These are phyloP conservation scores for Pterois miles DNA, from an alignment of 2,797 vertebrate species.

Conservation along the genomic window DNA sequence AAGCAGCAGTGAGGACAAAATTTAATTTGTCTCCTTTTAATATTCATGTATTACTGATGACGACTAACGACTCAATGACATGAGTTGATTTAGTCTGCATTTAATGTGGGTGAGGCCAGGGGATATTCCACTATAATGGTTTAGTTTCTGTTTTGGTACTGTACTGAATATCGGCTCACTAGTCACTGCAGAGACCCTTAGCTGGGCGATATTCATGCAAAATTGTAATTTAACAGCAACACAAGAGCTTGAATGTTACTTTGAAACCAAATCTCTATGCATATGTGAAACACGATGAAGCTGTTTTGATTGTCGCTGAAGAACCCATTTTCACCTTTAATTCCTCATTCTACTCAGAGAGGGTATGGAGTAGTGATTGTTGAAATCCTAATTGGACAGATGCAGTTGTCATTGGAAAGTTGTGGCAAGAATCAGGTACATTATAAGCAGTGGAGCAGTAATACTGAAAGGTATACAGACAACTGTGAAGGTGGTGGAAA, in stretches of 20 bases:
- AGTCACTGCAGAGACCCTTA: background rate
- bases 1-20: background rate
- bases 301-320: background rate
- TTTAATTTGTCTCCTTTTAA: background rate
- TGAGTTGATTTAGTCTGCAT: background rate
- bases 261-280: background rate
- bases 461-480: background rate
- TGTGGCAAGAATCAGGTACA: background rate
- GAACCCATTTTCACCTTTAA: background rate
- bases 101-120: background rate
- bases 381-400: background rate
- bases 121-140: background rate
- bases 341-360: background rate
- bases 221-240: background rate
- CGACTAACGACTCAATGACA: background rate
- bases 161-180: background rate
- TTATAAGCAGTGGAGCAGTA: background rate
- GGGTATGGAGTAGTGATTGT: background rate
- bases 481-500: background rate
- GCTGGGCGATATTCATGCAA: background rate
- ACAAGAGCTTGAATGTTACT: background rate
- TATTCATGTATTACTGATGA: background rate
- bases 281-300: background rate
- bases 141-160: background rate
- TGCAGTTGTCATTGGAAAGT: background rate